A percentile compares a stretch with the other conserved stretches of the same genome.
Conservation (phyloP, 2,888 invertebrate genomes). For the Plagiodera versicolora region DNA sequence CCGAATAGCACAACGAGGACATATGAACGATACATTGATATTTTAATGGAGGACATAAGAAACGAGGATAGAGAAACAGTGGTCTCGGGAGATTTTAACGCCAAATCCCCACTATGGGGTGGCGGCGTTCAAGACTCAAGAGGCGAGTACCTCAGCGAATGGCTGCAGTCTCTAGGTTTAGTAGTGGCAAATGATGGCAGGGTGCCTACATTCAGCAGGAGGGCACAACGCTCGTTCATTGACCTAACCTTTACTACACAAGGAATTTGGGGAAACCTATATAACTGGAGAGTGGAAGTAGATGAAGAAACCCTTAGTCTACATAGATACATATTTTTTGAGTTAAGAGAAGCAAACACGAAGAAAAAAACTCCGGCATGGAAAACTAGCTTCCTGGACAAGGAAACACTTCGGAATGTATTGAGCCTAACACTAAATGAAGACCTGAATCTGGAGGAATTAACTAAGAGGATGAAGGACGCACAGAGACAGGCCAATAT, state of each 20-base stretch:
- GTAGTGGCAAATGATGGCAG: not conserved
- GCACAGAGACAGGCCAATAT: not conserved
- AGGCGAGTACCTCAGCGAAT: conserved; percentile 8
- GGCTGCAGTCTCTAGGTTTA: not conserved
- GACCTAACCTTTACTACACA: conserved; percentile 3
- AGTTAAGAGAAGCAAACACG: not conserved
- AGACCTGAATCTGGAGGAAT: too few relatives aligned
- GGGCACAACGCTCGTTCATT: not conserved
- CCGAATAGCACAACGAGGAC: not conserved
- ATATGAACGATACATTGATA: conserved; percentile 6
- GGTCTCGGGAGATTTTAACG: conserved; percentile 15
- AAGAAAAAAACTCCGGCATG: too few relatives aligned
- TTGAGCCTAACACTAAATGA: too few relatives aligned
- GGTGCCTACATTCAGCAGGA: conserved; percentile 9
- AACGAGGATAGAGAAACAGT: not conserved
- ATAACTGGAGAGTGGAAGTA: conserved; percentile 3
- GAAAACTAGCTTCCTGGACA: too few relatives aligned
- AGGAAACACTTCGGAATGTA: too few relatives aligned
- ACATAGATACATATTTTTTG: conserved; percentile 4
- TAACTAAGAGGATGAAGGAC: too few relatives aligned
- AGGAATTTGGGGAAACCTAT: not conserved
- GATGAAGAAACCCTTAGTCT: not conserved
- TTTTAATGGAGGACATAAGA: not conserved
- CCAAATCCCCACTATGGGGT: conserved; percentile 17
- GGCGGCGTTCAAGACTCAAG: conserved; percentile 6